Conservation (phyloP, 2,113 vertebrate genomes). For the Psilopsiagon aymara region DNA sequence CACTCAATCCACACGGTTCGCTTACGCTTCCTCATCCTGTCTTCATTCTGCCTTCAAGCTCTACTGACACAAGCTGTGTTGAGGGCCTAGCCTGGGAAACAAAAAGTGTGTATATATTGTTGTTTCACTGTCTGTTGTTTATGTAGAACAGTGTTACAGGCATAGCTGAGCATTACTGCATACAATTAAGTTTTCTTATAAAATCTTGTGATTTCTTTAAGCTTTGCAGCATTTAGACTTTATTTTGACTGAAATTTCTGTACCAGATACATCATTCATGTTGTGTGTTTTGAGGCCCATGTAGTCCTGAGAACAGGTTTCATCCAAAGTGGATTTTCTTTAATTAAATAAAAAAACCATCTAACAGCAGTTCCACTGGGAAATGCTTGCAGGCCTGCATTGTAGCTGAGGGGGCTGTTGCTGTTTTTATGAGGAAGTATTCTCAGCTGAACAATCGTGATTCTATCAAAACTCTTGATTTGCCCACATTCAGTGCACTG, state of each 20-base stretch:
- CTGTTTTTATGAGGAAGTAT: neutral
- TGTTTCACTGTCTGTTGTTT: neutral
- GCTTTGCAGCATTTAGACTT: neutral
- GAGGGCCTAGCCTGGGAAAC: neutral
- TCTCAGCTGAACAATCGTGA: neutral
- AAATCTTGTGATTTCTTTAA: neutral
- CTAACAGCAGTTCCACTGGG: neutral
- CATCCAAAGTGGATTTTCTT: neutral
- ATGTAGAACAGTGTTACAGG: neutral
- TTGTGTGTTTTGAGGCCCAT: neutral
- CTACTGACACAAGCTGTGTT: neutral
- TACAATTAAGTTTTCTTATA: neutral
- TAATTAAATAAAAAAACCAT: neutral
- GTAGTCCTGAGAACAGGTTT: neutral
- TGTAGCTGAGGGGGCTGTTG: neutral
- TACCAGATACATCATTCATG: neutral
- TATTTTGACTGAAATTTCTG: neutral
- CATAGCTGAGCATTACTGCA: neutral
- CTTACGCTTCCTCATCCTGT: neutral
- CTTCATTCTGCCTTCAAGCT: neutral
- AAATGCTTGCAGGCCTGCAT: neutral
- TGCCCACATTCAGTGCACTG: neutral
- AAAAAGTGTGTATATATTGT: neutral
- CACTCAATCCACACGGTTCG: neutral
- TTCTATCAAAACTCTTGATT: neutral